Base-by-base conservation (phyloP, 2,113 vertebrate genomes). In the Hipposideros armiger region DNA sequence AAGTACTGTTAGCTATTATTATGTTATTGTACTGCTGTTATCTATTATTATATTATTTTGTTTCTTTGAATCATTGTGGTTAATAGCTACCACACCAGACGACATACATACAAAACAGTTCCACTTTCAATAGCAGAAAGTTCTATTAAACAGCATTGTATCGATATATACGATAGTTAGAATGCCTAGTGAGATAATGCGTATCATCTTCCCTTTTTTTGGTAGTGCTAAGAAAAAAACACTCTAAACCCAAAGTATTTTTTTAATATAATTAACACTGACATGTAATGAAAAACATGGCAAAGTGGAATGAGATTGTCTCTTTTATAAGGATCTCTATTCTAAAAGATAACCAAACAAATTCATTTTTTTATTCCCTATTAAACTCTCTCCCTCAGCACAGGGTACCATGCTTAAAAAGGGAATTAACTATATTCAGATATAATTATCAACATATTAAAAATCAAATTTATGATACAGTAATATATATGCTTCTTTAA, bases 31-130 rank as follows among this genome's bases (percentile, higher is more conserved):
- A 60, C 28, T 95, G 47, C 47, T 67, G 3, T 45, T 90, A 87
- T 11, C 47, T 50, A 50, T 11, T 11, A 11, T 50, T 11, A 11
- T 3, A 42, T 26, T 67, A 78, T 32, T 64, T 91, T 84, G 15
- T 50, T 66, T 85, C 50, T 96, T 81, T 84, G 36, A 13, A 81
- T 60, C 73, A 87, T 3, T 73, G 22, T 52, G 13, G 22, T 45
- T 95, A 90, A 93, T 62, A 85, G 56, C 67, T 77, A 70, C 28
- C 16, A 90, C 20, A 69, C 1, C 47, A 5, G 11, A 84, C 19
- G 67, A 19, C 50, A 94, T 22, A 87, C 24, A 81, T 20, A 81
- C 24, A 81, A 88, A 97, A 95, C 19, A 94, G 87, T 72, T 77
- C 24, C 32, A 87, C 83, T n/a, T 50, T 50, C 47, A 50, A 32